A percentile compares a stretch with the other conserved stretches of the same genome.
Conservation (phyloP, 2,113 vertebrate genomes). For the Thermophis baileyi region DNA sequence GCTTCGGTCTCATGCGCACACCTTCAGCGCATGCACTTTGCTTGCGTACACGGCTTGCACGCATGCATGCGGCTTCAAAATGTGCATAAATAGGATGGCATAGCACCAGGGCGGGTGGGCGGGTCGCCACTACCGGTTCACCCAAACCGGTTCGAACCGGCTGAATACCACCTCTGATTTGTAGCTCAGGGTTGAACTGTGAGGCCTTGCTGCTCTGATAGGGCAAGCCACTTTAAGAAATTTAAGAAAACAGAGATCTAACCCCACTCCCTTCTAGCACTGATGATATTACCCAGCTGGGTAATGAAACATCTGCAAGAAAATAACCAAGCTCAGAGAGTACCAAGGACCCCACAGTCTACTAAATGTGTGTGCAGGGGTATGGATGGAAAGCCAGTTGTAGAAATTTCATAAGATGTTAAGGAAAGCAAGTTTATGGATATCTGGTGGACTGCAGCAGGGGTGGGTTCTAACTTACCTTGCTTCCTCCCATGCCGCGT, state of each 20-base stretch:
- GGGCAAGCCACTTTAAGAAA: neutral
- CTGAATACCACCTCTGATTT: neutral
- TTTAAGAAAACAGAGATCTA: neutral
- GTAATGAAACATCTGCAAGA: neutral
- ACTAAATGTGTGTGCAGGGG: neutral
- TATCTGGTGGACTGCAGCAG: neutral
- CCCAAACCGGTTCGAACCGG: too few species aligned
- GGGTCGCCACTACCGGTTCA: too few species aligned
- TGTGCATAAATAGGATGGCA: too few species aligned
- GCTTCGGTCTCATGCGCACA: too few species aligned
- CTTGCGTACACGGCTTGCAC: too few species aligned
- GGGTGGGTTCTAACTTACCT: too few species aligned
- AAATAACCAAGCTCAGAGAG: neutral
- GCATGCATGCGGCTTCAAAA: too few species aligned
- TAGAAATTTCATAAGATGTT: neutral
- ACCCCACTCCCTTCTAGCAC: neutral
- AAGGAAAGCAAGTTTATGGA: neutral
- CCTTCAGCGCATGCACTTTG: too few species aligned
- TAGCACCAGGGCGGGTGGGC: too few species aligned
- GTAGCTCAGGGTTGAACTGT: neutral
- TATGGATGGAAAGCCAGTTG: neutral
- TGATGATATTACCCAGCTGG: neutral
- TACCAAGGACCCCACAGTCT: neutral
- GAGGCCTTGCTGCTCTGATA: neutral
- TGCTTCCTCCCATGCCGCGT: too few species aligned